Percentiles rank a stretch among this genome's conserved stretches.
Evolutionary conservation across 2,797 vertebrate species (phyloP).

Genomic region (Megaceryle alcyon): DNA sequence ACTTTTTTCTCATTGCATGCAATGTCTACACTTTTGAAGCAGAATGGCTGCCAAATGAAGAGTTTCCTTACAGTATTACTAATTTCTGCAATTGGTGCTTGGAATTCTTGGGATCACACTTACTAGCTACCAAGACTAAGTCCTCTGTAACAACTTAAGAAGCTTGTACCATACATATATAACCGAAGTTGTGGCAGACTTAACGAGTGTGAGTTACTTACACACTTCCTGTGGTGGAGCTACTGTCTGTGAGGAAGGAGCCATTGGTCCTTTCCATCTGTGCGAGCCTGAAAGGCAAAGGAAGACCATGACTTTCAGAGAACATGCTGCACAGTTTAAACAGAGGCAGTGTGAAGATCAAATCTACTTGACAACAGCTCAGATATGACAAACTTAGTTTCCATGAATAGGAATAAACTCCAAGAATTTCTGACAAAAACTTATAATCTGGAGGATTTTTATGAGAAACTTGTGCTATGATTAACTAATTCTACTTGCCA

Average conservation of each 20-base stretch:
- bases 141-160: neutral
- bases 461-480: neutral
- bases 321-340: neutral
- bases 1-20: neutral
- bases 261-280: constrained; percentile 97
- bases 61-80: neutral
- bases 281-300: constrained; percentile 84
- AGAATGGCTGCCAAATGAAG: neutral
- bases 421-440: neutral
- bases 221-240: constrained; percentile 96
- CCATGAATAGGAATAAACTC: neutral
- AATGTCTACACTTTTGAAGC: neutral
- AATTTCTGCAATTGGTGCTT: neutral
- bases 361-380: neutral
- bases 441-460: neutral
- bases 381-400: neutral
- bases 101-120: neutral
- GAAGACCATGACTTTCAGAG: neutral
- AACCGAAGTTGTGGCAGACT: neutral
- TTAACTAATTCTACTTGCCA: constrained; percentile 40
- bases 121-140: neutral
- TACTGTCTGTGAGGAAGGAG: constrained; percentile 94
- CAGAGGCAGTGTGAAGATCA: neutral
- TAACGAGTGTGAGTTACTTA: constrained; percentile 81
- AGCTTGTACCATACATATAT: neutral